Evolutionary conservation across 2,797 vertebrate species (phyloP), one percentile per base, ranked within the genome.

Genomic region (Arnoldichthys spilopterus): DNA sequence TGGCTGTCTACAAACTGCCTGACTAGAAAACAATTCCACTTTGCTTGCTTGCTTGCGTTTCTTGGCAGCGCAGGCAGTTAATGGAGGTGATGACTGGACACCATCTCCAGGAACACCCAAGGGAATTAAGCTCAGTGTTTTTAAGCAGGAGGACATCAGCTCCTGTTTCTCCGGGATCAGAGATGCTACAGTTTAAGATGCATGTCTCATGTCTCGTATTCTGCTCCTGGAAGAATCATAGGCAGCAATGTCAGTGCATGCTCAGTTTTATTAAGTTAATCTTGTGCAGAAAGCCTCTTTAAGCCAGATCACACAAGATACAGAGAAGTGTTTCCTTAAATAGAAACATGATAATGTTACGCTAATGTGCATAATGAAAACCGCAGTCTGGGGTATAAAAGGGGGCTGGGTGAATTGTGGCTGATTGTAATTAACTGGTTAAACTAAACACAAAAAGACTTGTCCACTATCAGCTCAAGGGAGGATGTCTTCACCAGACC

Each of bases 191-290:
- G 28, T 56, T 71, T 26, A 47, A 37, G 34, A 71, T 40, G 56
- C 51, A 47, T n/a, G 40, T 22, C 58, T 76, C 20, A 51, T 49
- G n/a, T 54, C 47, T 22, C 16, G 5, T 70, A 16, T 63, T 73
- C 53, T 76, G 32, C 11, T 34, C 56, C 26, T 74, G 13, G 7
- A 6, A 24, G 16, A 66, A 72, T 59, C 37, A 68, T 74, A 91
- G 83, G 87, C 91, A 88, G 76, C 88, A 90, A 90, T 92, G 91
- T 90, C 88, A 82, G 71, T 61, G 85, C 85, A 91, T 90, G 77
- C 90, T 45, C 87, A 68, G 90, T 94, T 95, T 95, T 95, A 93
- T 94, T 86, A 95, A 95, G 94, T 92, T 96, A 96, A 97, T 95
- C 86, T 89, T 61, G 91, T 90, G 89, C 93, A 93, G 94, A 95